phyloP scores from a whole-genome alignment of 2,888 invertebrate species.

The Ischnura elegans region DNA sequence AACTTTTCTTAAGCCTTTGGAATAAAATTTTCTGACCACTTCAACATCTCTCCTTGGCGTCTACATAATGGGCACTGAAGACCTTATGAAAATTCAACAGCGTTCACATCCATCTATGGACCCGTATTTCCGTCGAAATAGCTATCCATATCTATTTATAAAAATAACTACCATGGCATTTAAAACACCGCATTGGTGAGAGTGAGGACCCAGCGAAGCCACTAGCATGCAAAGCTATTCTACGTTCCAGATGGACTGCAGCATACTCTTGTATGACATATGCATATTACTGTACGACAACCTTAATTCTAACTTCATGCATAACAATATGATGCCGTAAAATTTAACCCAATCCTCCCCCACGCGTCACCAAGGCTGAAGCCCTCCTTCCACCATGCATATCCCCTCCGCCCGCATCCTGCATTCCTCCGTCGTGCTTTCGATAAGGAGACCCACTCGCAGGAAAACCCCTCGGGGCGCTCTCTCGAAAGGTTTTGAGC shows the following conservation, averaged over 20 bases:
- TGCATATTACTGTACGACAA: not conserved
- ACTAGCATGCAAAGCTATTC: not conserved
- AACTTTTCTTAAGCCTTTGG: no score
- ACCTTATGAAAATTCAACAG: no score
- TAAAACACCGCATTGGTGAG: not conserved
- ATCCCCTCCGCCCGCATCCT: not conserved
- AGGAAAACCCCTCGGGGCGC: not conserved
- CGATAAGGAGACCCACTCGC: constrained; percentile 40
- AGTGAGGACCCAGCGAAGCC: not conserved
- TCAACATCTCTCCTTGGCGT: no score
- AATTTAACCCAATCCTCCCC: not conserved
- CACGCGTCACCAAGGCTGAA: no score
- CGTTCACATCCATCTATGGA: no score
- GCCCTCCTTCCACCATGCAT: not conserved
- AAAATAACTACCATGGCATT: not conserved
- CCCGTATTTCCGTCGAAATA: no score
- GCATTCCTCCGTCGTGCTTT: not conserved
- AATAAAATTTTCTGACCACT: no score
- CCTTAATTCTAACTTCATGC: not conserved
- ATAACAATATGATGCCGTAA: not conserved
- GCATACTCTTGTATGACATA: not conserved
- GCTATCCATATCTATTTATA: no score
- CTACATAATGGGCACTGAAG: no score
- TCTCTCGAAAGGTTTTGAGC: constrained; percentile 3
- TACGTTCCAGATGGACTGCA: not conserved